Evolutionary conservation across 1,140 invertebrate species (phyloP), one percentile per base, ranked within the genome.

Genomic region (Araneus ventricosus): DNA sequence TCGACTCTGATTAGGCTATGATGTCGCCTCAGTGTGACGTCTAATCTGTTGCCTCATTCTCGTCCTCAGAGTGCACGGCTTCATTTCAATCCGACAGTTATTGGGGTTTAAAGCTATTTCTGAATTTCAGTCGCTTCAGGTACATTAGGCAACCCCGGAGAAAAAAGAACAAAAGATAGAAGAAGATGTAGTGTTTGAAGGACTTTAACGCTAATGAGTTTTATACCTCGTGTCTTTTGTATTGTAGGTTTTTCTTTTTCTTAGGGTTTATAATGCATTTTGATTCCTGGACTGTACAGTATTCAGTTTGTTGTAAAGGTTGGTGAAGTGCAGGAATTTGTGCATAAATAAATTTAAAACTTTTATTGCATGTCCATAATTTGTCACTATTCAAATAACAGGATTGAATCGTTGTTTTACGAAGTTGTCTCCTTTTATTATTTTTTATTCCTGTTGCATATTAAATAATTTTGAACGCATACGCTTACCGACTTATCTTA

Each of bases 81-180:
- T 90, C 70, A 90, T 90, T 90, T 90, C 24, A 30, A 79, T 41
- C 39, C 41, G 88, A 90, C 88, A 90, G 67, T 90, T 80, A 90
- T 90, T 75, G 88, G 7, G 52, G 67, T 80, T 89, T 75, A 89
- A 89, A 89, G 41, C 22, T 52, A 90, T 84, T n/a, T 45, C 39
- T 24, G 79, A n/a, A 22, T 41, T 52, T 41, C 45, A 27, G 80
- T 17, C 52, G 39, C 30, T 84, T 52, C 7, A 30, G 39, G 10
- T n/a, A 52, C 2, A n/a, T 27, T n/a, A 84, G 24, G 8, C 27
- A 52, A 41, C 24, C 14, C 3, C 24, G 17, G 22, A 84, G 8
- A 27, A 41, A 45, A 41, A 84, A 24, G 41, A 45, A 45, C 24
- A 84, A 27, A 84, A 52, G 45, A 52, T 52, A 24, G 24, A 84